These are phyloP conservation scores for Eudemis profundana DNA, from an alignment of 2,888 invertebrate species.

Conservation along the genomic window DNA sequence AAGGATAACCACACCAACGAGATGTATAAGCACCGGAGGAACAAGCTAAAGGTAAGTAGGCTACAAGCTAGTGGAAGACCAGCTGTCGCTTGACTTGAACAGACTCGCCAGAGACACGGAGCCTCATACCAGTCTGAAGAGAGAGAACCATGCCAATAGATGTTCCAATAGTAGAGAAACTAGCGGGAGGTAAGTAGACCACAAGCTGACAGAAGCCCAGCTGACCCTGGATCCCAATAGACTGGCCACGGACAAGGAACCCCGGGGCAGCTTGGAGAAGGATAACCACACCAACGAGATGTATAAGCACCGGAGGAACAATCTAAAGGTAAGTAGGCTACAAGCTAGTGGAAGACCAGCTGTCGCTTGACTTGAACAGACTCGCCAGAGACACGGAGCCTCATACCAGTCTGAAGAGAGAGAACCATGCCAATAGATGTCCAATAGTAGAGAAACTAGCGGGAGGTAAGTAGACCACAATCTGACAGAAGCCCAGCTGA, in stretches of 20 bases:
- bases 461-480: no score
- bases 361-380: no score
- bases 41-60: conserved; percentile 72
- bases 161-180: conserved; percentile 74
- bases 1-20: conserved; percentile 79
- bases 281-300: conserved; percentile 80
- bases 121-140: no score
- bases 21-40: conserved; percentile 75
- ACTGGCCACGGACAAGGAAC: conserved; percentile 70
- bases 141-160: conserved; percentile 77
- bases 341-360: no score
- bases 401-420: no score
- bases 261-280: conserved; percentile 73
- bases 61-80: no score
- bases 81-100: no score
- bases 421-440: no score
- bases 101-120: no score
- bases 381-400: no score
- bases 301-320: conserved; percentile 74
- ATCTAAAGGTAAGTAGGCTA: no score
- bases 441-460: no score
- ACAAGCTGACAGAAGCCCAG: conserved; percentile 71
- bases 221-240: conserved; percentile 72
- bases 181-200: conserved; percentile 73
- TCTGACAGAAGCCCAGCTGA: conserved; percentile 64